phyloP scores from a whole-genome alignment of 2,797 vertebrate species.

The Galaxias olidus region DNA sequence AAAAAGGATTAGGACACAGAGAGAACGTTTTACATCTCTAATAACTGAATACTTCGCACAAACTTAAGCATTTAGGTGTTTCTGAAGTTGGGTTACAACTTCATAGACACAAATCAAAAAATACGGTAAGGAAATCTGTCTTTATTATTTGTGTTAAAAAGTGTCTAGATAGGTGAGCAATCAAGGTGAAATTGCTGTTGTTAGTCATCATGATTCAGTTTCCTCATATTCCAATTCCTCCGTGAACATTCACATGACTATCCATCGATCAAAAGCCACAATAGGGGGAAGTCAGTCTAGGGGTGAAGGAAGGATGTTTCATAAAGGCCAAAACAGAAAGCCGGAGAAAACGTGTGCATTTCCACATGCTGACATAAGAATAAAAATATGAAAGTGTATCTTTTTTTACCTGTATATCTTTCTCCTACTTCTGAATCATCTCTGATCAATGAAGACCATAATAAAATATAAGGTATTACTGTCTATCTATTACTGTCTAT shows the following conservation, averaged over 20 bases:
- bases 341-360: constrained; percentile 27
- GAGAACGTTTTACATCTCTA: too few species aligned
- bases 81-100: too few species aligned
- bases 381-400: constrained; percentile 10
- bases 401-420: not conserved
- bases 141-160: too few species aligned
- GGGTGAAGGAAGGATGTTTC: constrained; percentile 42
- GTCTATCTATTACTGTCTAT: too few species aligned
- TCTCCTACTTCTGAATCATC: not conserved
- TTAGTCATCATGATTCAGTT: not conserved
- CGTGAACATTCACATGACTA: constrained; percentile 44
- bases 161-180: too few species aligned
- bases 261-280: constrained; percentile 53
- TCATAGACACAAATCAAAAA: too few species aligned
- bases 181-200: too few species aligned
- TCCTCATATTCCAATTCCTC: constrained; percentile 16
- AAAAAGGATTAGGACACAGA: not conserved
- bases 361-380: constrained; percentile 8
- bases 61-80: too few species aligned
- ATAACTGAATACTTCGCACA: too few species aligned
- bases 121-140: too few species aligned
- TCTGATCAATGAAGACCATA: too few species aligned
- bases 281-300: constrained; percentile 65
- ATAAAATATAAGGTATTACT: too few species aligned
- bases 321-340: constrained; percentile 64